Conservation (phyloP, 2,113 vertebrate species). For the Trichechus manatus region DNA sequence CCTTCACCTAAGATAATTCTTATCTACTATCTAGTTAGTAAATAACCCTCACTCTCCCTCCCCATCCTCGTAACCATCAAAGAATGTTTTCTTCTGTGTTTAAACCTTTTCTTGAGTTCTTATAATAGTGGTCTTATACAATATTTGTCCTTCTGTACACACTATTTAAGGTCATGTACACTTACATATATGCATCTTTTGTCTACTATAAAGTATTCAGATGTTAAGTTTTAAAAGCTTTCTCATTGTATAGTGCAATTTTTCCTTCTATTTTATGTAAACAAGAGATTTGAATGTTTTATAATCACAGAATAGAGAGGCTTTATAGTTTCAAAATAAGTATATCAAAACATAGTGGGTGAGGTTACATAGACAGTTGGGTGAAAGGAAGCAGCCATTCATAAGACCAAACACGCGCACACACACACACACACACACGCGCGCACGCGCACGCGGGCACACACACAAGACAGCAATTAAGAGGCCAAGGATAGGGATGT, state of each 20-base stretch:
- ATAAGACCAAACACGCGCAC: background rate
- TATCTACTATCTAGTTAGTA: no score
- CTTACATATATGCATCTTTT: background rate
- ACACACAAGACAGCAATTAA: background rate
- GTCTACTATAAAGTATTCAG: slow-evolving; percentile 13
- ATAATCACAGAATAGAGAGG: slow-evolving; percentile 37
- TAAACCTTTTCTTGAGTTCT: no score
- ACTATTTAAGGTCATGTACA: background rate
- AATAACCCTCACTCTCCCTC: no score
- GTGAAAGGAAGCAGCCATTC: slow-evolving; percentile 1
- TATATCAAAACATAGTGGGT: slow-evolving; percentile 17
- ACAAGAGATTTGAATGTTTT: slow-evolving; percentile 3
- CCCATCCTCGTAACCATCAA: no score
- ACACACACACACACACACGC: background rate
- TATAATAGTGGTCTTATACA: no score
- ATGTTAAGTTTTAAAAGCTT: slow-evolving; percentile 61
- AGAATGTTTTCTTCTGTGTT: no score
- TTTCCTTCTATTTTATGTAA: background rate
- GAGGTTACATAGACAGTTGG: slow-evolving; percentile 4
- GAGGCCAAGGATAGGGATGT: slow-evolving; percentile 10
- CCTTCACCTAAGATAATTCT: no score
- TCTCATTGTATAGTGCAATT: background rate
- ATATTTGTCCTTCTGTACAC: background rate
- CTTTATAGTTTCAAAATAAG: slow-evolving; percentile 48
- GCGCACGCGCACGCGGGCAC: no score